Evolutionary conservation across 2,888 invertebrate species (phyloP), one percentile per base, ranked within the genome.

Genomic region (Protodeltote pygarga): DNA sequence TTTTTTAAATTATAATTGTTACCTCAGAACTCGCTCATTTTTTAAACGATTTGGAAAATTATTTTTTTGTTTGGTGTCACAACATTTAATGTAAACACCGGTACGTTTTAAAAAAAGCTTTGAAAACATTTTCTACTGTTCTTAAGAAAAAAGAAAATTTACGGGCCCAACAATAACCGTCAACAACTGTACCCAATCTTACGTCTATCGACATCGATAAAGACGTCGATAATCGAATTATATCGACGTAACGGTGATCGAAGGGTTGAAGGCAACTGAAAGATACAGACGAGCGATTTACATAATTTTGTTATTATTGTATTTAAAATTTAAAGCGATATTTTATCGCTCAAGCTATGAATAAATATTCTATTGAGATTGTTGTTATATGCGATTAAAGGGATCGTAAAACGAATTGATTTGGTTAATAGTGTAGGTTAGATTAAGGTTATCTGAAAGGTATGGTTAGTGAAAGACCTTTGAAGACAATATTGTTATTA

Each of bases 221-320:
- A 64, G 59, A 53, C 64, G 40, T 66, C 58, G 58, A 66, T 77
- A 77, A 77, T 74, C 63, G 62, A 71, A 66, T 77, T 54, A 74
- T 54, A 35, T 61, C 52, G 54, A 54, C 33, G 40, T 31, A 31
- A 41, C 50, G 40, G 51, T 39, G 50, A 58, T 51, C 42, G 41
- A 31, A 46, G 59, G 54, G 57, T 64, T 58, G 27, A 32, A 6
- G 11, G 6, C 27, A 6, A 11, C 32, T 13, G 11, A 10, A 19
- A 21, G 11, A 15, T 13, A 35, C 32, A 50, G 28, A 44, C 57
- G 59, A 3, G 41, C 37, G 6, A 32, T 57, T 13, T 51, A 21
- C 40, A 52, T 52, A 46, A 58, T 28, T 20, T 9, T 32, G 17
- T 45, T 49, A 45, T 45, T 37, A 40, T 27, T 23, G 14, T n/a